A percentile compares a stretch with the other conserved stretches of the same genome.
Conservation (phyloP, 1,140 invertebrate genomes). For the Probaryconus sp. region DNA sequence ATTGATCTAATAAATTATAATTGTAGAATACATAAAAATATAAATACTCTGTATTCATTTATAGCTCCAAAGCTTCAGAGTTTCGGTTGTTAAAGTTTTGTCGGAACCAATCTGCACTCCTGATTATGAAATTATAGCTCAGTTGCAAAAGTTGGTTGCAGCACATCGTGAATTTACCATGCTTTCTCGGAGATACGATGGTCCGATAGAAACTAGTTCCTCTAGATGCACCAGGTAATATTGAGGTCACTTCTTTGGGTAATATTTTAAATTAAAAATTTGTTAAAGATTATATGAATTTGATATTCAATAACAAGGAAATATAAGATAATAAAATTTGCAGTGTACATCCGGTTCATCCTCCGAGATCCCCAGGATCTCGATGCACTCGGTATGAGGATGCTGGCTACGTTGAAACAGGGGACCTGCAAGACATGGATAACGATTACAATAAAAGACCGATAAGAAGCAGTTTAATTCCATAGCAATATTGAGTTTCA, state of each 20-base stretch:
- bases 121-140: constrained; percentile 87
- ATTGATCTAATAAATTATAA: not conserved
- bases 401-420: constrained; percentile 69
- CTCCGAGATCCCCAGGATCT: constrained; percentile 72
- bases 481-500: constrained; percentile 64
- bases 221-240: constrained; percentile 74
- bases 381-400: constrained; percentile 74
- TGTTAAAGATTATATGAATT: too few species aligned
- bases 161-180: constrained; percentile 88
- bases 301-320: too few species aligned
- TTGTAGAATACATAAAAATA: not conserved
- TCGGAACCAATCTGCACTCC: constrained; percentile 84
- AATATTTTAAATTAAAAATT: too few species aligned
- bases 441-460: constrained; percentile 71
- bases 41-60: constrained; percentile 11
- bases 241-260: too few species aligned
- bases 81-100: constrained; percentile 83
- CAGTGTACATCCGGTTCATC: constrained; percentile 71
- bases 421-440: constrained; percentile 73
- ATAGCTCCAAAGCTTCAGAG: constrained; percentile 78
- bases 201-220: constrained; percentile 77
- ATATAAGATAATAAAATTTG: constrained; percentile 28
- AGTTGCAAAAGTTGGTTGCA: constrained; percentile 86
- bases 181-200: constrained; percentile 84
- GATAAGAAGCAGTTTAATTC: constrained; percentile 71